Base-by-base conservation (phyloP, 2,888 invertebrate species). In the Luffia ferchaultella region DNA sequence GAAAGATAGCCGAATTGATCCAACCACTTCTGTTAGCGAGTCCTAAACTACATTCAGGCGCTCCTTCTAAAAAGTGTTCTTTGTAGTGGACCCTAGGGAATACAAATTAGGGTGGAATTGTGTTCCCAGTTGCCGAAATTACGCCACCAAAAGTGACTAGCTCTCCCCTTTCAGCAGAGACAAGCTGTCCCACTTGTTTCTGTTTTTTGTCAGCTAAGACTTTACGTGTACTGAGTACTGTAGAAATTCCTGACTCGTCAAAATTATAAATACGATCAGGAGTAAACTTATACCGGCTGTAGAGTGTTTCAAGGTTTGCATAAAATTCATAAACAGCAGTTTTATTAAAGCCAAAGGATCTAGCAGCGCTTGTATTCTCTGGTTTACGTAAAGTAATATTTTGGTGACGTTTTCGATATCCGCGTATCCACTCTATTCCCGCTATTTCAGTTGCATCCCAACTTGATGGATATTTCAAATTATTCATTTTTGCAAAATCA, bases 351-450 rank as follows among this genome's bases (percentile, higher is more conserved):
- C 50, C 57, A 30, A 58, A 61, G 1, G 60, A 54, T 55, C 64
- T 55, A 17, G 57, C 61, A n/a, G 60, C 54, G 53, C 60, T 62
- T 40, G 62, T 65, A 15, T 60, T 55, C 60, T 66, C 59, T 12
- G 63, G 61, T 54, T 62, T 62, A 18, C 62, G 50, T 41, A 63
- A 53, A 47, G 55, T 58, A n/a, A 64, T 51, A 20, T 48, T 18
- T 41, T 18, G 40, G 17, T 43, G 16, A 15, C 15, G 20, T 41
- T n/a, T 48, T 16, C 52, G 16, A 17, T 49, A 53, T 7, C 47
- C 42, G 48, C 30, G 17, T 20, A 50, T 30, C 54, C 54, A 55
- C 15, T 57, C 52, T 51, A 41, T 18, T 16, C 55, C 55, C 3
- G 55, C 55, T 45, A 50, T 40, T 18, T 41, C n/a, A 16, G n/a